Evolutionary conservation across 23 tunicate species (phyloP).

Genomic region (Trididemnum clinides): DNA sequence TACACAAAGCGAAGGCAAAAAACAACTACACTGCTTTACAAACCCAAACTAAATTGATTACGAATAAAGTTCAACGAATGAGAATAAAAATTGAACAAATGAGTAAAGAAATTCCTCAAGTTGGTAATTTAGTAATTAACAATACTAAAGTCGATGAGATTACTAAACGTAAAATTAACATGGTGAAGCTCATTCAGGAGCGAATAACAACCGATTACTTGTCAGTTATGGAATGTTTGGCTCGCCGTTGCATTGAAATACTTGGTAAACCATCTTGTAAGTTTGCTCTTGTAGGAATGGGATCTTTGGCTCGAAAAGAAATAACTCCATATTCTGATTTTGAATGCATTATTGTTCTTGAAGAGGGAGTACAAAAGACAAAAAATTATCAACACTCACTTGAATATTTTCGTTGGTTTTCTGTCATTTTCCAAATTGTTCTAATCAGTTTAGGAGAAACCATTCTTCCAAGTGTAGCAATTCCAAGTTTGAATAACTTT

Average conservation of each 20-base stretch:
- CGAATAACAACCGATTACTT: neutral
- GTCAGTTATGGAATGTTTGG: neutral
- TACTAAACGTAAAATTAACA: no score
- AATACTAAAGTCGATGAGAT: no score
- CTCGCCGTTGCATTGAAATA: neutral
- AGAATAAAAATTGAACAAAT: neutral
- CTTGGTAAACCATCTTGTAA: neutral
- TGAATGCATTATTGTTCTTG: neutral
- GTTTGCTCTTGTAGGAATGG: neutral
- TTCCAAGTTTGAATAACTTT: neutral
- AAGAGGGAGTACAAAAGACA: neutral
- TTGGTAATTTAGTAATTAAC: no score
- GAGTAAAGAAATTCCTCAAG: neutral
- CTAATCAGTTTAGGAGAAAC: slow-evolving; percentile 14
- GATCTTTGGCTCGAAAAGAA: neutral
- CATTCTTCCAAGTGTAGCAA: neutral
- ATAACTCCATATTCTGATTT: slow-evolving; percentile 3
- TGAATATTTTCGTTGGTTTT: neutral
- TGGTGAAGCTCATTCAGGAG: neutral
- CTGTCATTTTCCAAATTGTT: neutral
- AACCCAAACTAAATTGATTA: neutral
- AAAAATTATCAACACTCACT: neutral
- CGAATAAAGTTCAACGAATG: no score
- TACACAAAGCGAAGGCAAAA: neutral
- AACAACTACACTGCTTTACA: no score